These are phyloP conservation scores for Drosophila tropicalis DNA, from an alignment of 1,140 invertebrate genomes.

Conservation along the genomic window DNA sequence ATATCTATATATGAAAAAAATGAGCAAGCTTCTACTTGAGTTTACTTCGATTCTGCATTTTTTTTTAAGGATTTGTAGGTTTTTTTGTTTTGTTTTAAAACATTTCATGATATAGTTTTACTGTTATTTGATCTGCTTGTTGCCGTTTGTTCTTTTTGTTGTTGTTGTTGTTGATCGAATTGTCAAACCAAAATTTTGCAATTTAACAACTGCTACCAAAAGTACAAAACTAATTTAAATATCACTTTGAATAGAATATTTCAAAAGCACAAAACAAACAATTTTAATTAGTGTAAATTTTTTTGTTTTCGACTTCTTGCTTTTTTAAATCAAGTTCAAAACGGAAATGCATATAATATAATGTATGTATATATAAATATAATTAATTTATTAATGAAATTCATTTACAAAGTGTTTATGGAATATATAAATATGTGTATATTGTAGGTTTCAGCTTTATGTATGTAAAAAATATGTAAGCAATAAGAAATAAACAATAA, in stretches of 20 bases:
- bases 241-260: slow-evolving; percentile 47
- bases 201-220: slow-evolving; percentile 60
- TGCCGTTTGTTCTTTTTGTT: no score
- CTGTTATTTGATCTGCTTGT: slow-evolving; percentile 10
- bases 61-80: slow-evolving; percentile 18
- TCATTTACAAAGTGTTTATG: slow-evolving; percentile 4
- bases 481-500: background rate
- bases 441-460: background rate
- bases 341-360: background rate
- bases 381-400: slow-evolving; percentile 7
- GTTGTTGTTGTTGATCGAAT: slow-evolving; percentile 45
- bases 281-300: background rate
- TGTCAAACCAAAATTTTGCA: slow-evolving; percentile 34
- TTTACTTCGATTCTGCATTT: background rate
- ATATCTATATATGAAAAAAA: slow-evolving; percentile 64
- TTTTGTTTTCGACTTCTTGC: slow-evolving; percentile 1
- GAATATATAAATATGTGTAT: background rate
- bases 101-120: slow-evolving; percentile 51
- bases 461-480: background rate
- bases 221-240: slow-evolving; percentile 68
- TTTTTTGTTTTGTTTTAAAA: slow-evolving; percentile 41
- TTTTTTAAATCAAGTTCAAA: background rate
- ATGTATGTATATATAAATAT: background rate
- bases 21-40: slow-evolving; percentile 74
- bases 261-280: background rate